phyloP scores from a whole-genome alignment of 2,888 invertebrate species.

The Carpatolechia fugitivella region DNA sequence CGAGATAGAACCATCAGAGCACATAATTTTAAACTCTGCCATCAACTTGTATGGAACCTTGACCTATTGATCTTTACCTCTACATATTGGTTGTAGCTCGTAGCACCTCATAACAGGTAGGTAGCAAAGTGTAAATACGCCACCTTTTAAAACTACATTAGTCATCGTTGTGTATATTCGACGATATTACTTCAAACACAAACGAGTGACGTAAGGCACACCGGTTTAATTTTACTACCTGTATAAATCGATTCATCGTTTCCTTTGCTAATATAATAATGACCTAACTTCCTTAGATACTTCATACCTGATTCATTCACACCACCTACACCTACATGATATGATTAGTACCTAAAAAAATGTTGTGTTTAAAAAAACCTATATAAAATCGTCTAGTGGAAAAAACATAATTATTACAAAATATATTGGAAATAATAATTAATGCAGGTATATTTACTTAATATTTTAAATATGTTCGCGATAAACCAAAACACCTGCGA shows the following conservation, averaged over 20 bases:
- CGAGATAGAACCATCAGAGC: not conserved
- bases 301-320: not conserved
- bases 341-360: not conserved
- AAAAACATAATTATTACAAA: no score
- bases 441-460: no score
- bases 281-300: slow-evolving; percentile 12
- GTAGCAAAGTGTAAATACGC: not conserved
- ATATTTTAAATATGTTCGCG: not conserved
- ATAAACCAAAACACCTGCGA: not conserved
- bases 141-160: not conserved
- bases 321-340: not conserved
- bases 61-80: not conserved
- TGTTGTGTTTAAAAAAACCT: no score
- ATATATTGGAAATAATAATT: no score
- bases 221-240: not conserved
- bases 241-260: slow-evolving; percentile 33
- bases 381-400: no score
- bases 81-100: not conserved
- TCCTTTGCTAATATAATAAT: slow-evolving; percentile 24
- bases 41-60: not conserved
- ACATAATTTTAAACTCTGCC: not conserved
- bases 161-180: slow-evolving; percentile 8
- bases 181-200: slow-evolving; percentile 5
- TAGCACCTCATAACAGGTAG: not conserved
- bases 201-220: slow-evolving; percentile 31